Base-by-base conservation (phyloP, 2,888 invertebrate species). In the Clitarchus hookeri region DNA sequence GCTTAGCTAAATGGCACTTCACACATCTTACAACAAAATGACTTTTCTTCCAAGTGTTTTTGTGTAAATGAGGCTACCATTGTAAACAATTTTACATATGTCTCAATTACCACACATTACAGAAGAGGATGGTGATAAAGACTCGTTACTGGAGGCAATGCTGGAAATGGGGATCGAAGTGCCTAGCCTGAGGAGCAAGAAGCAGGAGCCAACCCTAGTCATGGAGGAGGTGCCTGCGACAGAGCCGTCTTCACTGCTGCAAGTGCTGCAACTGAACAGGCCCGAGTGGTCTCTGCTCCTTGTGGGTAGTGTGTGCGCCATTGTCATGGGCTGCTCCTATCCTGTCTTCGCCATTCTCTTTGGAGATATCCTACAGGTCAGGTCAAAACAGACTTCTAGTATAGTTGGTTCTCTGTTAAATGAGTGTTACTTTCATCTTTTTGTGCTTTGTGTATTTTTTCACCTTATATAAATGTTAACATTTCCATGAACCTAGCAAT, bases 311-410 rank as follows among this genome's bases (percentile, higher is more conserved):
- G 16, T 94, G 0, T 93, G 94, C 26, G 94, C 96, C 0, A 89
- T 94, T 0, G 89, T 95, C 27, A 95, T 95, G 91, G 96, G 96
- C 0, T 94, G 93, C 89, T 93, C 95, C 23, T 95, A 95, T 94
- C 96, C 96, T 0, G 89, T 95, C 9, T 94, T 96, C 89, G 95
- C 95, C 0, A 91, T 96, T 19, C 91, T 96, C 54, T 95, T 96
- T 89, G 96, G 96, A 87, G 94, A 95, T 89, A 94, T 96, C 89
- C 90, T 96, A 84, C 94, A 94, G 54, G 95, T 95, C 92, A 92
- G 93, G 91, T 85, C 48, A 36, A 36, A 36, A 1, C 36, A 36
- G 36, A 1, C 36, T 36, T 1, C 36, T 36, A 36, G 36, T 36
- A 4, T n/a, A n/a, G n/a, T n/a, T n/a, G n/a, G n/a, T n/a, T n/a